Evolutionary conservation across 2,113 vertebrate genomes (phyloP), one percentile per base, ranked within the genome.

Genomic region (Nerophis lumbriciformis): DNA sequence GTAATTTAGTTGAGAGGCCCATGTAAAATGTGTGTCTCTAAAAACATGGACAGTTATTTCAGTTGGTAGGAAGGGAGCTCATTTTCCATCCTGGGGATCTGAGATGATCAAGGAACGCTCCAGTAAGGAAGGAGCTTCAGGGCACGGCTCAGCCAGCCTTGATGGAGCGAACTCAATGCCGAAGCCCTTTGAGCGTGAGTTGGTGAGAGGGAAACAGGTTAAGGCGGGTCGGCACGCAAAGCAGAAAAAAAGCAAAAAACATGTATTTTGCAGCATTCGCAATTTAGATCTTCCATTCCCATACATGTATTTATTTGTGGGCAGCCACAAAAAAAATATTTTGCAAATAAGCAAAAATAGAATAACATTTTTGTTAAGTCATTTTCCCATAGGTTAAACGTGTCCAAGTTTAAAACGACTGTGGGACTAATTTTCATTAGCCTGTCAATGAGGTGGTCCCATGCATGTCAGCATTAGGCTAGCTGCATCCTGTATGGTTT

Each of bases 71-170:
- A 57, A 57, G 55, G 11, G 8, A 37, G 53, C 21, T 44, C 15
- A 37, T 37, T 50, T 48, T 51, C 56, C 68, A 52, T 53, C 35
- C 47, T 58, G 65, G 65, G 65, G 28, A 28, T 28, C 28, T 28
- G 28, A 28, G 28, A 28, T 28, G 28, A 66, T 68, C 59, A 59
- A 56, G 71, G 65, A 8, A 76, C 13, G 73, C 76, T 80, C 73
- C 56, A 81, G 76, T 75, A 71, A 61, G 61, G 48, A 71, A 51
- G 38, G 14, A 44, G 69, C 73, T 73, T 6, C 45, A 38, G 66
- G 76, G 71, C 69, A 64, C 21, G 21, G 28, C 54, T 73, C 69
- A 59, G 44, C 28, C 70, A 42, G 68, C 68, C 28, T 37, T 9
- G 28, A 68, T 10, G 21, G 53, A 67, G 57, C 6, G 16, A 15